Base-by-base conservation (phyloP, 53 echinoderm and acorn worm genomes). In the Apostichopus leukothele region DNA sequence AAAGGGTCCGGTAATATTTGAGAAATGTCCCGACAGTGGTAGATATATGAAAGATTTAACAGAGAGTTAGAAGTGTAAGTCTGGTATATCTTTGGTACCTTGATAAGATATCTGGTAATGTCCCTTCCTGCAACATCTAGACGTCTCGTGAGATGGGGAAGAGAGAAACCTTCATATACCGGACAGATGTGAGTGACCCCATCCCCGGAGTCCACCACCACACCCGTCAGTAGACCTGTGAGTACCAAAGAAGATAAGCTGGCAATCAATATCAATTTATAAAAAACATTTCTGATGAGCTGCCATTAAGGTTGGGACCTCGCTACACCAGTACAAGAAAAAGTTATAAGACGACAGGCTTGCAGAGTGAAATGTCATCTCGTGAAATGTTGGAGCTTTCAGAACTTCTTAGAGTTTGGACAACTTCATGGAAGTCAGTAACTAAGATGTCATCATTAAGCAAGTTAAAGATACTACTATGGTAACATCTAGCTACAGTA, bases 171-270 rank as follows among this genome's bases (percentile, higher is more conserved):
- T 92, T 99, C 99, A 86, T 94, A 99, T 7, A 96, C 96, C 14
- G 99, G 99, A 93, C 99, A 99, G 86, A 99, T 96, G 86, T 99
- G 99, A 14, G 99, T 99, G 12, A 99, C 99, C 78, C 99, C 99
- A 75, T 99, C 99, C 5, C 99, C 99, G 9, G 96, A 99, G 76
- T 99, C 99, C 73, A 99, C 93, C 7, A 99, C 99, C 22, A 99
- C 94, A 75, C 99, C 99, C 5, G 99, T 99, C 87, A 99, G 91
- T 67, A 99, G 91, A 92, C 99, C 99, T 98, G 87, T 18, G 83
- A 59, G 57, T 9, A 57, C 7, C 57, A 57, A 57, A 57, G 57
- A 10, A 57, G 10, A 57, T 5, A 57, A 10, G 7, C 57, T 57
- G 57, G 57, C 10, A 10, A 57, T 57, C 39, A 39, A 39, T 39